Evolutionary conservation across 2,113 vertebrate species (phyloP).

Genomic region (Donacobius atricapilla): DNA sequence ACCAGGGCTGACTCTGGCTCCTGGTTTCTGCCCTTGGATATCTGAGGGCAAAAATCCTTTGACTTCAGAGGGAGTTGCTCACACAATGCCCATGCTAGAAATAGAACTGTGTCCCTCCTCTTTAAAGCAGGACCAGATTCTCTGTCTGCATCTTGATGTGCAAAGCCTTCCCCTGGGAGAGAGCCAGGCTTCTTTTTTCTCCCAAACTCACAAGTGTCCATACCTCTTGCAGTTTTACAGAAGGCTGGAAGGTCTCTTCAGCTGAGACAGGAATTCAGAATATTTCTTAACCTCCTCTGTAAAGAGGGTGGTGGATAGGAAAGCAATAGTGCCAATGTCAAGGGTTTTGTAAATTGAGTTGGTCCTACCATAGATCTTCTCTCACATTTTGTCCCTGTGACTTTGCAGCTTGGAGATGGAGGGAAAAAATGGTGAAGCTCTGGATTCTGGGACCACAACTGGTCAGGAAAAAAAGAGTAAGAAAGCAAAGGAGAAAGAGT

Average conservation of each 20-base stretch:
- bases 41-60: slow-evolving; percentile 10
- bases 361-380: background rate
- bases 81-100: background rate
- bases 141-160: background rate
- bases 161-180: background rate
- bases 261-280: background rate
- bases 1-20: background rate
- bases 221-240: background rate
- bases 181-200: background rate
- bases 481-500: background rate
- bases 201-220: background rate
- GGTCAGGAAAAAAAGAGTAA: background rate
- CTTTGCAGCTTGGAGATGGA: background rate
- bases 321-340: background rate
- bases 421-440: background rate
- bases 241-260: background rate
- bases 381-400: background rate
- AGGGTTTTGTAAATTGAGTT: background rate
- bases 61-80: background rate
- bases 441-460: background rate
- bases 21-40: background rate
- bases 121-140: background rate
- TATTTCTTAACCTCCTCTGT: background rate
- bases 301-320: background rate
- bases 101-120: background rate